phyloP scores from a whole-genome alignment of 2,113 vertebrate species.

The Dicentrarchus labrax region DNA sequence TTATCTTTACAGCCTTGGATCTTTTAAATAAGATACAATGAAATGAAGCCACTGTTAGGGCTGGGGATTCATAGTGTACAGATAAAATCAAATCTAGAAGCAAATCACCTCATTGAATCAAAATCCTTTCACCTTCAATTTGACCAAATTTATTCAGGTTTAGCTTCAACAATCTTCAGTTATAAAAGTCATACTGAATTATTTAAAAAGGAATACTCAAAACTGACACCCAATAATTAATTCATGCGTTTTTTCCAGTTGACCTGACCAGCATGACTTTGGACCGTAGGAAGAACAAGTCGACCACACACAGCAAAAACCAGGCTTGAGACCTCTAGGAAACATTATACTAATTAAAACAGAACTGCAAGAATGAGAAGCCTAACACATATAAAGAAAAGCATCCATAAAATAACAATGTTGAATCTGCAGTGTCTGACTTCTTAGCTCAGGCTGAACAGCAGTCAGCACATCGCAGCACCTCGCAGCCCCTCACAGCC shows the following conservation, averaged over 20 bases:
- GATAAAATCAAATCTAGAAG: neutral
- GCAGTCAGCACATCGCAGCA: constrained; percentile 5
- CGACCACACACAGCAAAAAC: neutral
- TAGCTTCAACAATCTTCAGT: neutral
- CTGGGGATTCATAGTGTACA: neutral
- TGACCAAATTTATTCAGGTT: neutral
- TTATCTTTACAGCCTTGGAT: neutral
- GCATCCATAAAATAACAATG: neutral
- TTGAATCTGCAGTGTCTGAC: neutral
- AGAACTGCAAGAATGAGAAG: neutral
- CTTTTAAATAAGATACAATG: neutral
- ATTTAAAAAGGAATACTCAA: neutral
- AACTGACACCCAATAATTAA: no score
- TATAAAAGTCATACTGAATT: neutral
- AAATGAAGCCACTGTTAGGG: neutral
- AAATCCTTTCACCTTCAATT: neutral
- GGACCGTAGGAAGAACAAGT: neutral
- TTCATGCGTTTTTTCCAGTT: no score
- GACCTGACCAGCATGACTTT: neutral
- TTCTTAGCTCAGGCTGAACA: neutral
- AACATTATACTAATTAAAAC: neutral
- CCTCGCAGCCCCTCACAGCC: constrained; percentile 24
- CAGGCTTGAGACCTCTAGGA: neutral
- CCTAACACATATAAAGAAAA: neutral
- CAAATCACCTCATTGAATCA: neutral